Conservation (phyloP, 2,113 vertebrate species). For the Climacteris rufus region DNA sequence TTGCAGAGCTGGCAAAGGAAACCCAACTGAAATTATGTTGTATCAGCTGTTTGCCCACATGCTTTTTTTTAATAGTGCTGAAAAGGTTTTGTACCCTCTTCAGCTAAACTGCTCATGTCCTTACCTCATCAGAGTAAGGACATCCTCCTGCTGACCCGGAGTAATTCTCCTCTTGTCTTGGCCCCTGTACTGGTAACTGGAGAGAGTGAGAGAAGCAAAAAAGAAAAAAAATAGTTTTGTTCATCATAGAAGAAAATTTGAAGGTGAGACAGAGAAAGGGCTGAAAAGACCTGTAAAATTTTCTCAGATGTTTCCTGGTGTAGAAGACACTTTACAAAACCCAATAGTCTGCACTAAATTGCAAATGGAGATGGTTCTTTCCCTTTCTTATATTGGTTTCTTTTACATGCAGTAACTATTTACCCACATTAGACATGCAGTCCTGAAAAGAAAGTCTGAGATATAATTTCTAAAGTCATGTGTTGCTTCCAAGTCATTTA, state of each 20-base stretch:
- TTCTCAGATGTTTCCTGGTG: not conserved
- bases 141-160: not conserved
- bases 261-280: not conserved
- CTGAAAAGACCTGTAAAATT: not conserved
- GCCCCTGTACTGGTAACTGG: not conserved
- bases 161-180: not conserved
- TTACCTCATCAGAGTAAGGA: not conserved
- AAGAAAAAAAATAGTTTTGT: not conserved
- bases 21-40: not conserved
- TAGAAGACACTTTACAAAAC: not conserved
- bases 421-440: not conserved
- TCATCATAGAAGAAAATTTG: not conserved
- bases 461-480: not conserved
- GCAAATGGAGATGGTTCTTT: not conserved
- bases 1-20: not conserved
- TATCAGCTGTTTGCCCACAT: not conserved
- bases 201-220: not conserved
- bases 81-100: not conserved
- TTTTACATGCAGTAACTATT: not conserved
- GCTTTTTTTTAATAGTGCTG: not conserved
- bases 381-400: not conserved
- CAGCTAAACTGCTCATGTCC: not conserved
- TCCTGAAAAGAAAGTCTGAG: not conserved
- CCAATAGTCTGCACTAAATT: not conserved
- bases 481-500: not conserved